phyloP scores from a whole-genome alignment of 2,888 invertebrate species.

The Catocala fraxini region DNA sequence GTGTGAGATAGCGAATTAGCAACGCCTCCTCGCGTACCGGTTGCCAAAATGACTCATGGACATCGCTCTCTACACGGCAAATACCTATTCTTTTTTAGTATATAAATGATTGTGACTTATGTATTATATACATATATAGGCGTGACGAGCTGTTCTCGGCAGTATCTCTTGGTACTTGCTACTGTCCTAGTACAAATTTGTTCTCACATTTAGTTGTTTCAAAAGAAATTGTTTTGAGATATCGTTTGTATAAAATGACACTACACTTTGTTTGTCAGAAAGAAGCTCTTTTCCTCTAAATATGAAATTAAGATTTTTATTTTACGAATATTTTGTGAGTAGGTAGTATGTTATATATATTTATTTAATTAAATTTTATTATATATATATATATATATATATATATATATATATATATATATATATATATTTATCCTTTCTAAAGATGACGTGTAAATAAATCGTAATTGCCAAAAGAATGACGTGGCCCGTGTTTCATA shows the following conservation, averaged over 20 bases:
- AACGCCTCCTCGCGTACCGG: conserved; percentile 77
- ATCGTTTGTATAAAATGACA: neutral
- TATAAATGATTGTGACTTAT: conserved; percentile 26
- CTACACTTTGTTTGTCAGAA: too few relatives aligned
- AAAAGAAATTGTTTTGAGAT: conserved; percentile 30
- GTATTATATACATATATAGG: conserved; percentile 22
- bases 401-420: too few relatives aligned
- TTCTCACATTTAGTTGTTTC: conserved; percentile 59
- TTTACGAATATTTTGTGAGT: too few relatives aligned
- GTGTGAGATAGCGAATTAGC: conserved; percentile 68
- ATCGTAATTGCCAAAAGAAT: neutral
- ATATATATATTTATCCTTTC: too few relatives aligned
- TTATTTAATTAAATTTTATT: too few relatives aligned
- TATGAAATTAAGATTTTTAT: too few relatives aligned
- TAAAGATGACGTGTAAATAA: neutral
- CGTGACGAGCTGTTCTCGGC: conserved; percentile 13
- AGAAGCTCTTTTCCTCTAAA: too few relatives aligned
- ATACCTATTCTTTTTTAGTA: conserved; percentile 35
- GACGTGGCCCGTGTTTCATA: conserved; percentile 6
- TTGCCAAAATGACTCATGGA: conserved; percentile 81
- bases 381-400: too few relatives aligned
- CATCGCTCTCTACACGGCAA: conserved; percentile 50
- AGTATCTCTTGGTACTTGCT: conserved; percentile 52
- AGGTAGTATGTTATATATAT: too few relatives aligned
- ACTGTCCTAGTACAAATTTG: conserved; percentile 62